Evolutionary conservation across 2,113 vertebrate genomes (phyloP).

Genomic region (Epinephelus lanceolatus): DNA sequence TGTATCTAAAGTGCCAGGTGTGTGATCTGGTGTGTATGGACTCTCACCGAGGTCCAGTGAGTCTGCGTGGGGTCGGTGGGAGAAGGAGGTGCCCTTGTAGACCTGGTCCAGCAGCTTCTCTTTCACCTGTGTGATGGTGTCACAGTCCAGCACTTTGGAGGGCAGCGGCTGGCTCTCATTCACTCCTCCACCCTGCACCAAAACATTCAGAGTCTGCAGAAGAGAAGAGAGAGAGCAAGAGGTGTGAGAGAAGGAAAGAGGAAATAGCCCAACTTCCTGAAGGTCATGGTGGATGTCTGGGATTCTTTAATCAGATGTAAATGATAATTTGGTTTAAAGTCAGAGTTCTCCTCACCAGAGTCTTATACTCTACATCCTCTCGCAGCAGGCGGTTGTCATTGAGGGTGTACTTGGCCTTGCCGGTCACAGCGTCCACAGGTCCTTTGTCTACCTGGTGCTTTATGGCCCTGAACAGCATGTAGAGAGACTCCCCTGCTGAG

Average conservation of each 20-base stretch:
- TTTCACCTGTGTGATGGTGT: slow-evolving; percentile 97
- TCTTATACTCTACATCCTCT: slow-evolving; percentile 96
- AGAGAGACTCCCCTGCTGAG: slow-evolving; percentile 94
- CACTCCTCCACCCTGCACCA: slow-evolving; percentile 86
- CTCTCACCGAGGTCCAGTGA: slow-evolving; percentile 94
- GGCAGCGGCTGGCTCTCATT: slow-evolving; percentile 90
- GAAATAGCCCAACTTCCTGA: neutral
- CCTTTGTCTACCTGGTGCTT: slow-evolving; percentile 99
- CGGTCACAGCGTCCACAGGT: slow-evolving; percentile 95
- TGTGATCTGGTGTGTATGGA: neutral
- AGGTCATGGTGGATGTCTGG: neutral
- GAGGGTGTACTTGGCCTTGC: slow-evolving; percentile 97
- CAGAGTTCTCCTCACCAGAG: slow-evolving; percentile 87
- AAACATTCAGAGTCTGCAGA: slow-evolving; percentile 90
- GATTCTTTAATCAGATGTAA: slow-evolving; percentile 13
- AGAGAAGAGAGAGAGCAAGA: neutral
- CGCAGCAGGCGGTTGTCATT: slow-evolving; percentile 96
- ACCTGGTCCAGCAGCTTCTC: slow-evolving; percentile 98
- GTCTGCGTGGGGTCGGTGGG: slow-evolving; percentile 92
- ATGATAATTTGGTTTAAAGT: neutral
- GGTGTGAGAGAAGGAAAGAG: neutral
- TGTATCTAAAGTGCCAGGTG: neutral
- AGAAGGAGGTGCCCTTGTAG: slow-evolving; percentile 93
- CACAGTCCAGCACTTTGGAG: slow-evolving; percentile 94
- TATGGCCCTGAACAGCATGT: slow-evolving; percentile 98